Base-by-base conservation (phyloP, 2,113 vertebrate species). In the Origma solitaria region DNA sequence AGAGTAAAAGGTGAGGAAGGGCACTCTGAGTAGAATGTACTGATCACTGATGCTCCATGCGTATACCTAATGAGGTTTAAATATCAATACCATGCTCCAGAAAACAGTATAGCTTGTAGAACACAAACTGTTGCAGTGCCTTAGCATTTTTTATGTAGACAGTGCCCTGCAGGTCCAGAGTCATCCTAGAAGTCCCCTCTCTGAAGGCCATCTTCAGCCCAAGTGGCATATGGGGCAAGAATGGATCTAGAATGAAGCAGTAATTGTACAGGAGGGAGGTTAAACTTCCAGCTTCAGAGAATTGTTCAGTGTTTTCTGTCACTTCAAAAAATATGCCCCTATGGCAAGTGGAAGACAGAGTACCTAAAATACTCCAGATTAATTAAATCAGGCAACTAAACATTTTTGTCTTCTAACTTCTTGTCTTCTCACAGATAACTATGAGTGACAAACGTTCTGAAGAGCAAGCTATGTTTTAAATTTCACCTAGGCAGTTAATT, bases 401-500 rank as follows among this genome's bases (percentile, higher is more conserved):
- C 13, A 33, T 62, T 90, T 88, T 81, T 23, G 33, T 83, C 33
- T 69, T 40, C n/a, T 60, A 68, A 60, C 33, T 86, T 92, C 25
- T 11, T 65, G 40, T 65, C 45, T 92, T 77, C 64, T 82, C 54
- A 51, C 31, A 78, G 58, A 45, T 71, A 40, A 19, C 51, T 82
- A 60, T 15, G 51, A 78, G 28, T 79, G 72, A 75, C n/a, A 73
- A 92, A 81, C 3, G 10, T 75, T 94, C 80, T 50, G 61, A 88
- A 92, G 73, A 76, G 37, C 79, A 75, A 83, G 16, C 37, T 81
- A 23, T 56, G 28, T 69, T 92, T 93, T 93, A 81, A 88, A 90
- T 88, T 96, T 94, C 64, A 84, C 56, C n/a, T 88, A 60, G 58
- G 64, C 69, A 93, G 49, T 86, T 88, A 82, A 94, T 92, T 91